These are phyloP conservation scores for Pyrgus malvae DNA, from an alignment of 2,888 invertebrate species.

Conservation along the genomic window DNA sequence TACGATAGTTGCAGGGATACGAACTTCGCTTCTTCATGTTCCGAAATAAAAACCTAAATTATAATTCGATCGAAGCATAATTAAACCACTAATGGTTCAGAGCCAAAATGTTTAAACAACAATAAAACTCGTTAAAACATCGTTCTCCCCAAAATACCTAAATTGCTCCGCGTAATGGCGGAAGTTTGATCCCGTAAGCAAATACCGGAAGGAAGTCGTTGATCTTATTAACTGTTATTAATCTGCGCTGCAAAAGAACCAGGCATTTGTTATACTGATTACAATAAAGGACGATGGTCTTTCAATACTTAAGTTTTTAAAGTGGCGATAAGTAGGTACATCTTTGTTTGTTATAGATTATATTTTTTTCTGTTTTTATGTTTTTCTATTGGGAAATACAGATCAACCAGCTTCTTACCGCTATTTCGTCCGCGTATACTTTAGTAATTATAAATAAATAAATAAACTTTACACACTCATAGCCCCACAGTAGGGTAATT, in stretches of 20 bases:
- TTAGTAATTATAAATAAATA: too few relatives aligned
- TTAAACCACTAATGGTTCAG: background rate
- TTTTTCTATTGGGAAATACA: too few relatives aligned
- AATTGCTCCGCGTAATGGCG: slow-evolving; percentile 11
- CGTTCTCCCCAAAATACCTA: slow-evolving; percentile 4
- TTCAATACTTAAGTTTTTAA: background rate
- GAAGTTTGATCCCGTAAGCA: slow-evolving; percentile 12
- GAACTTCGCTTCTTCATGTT: too few relatives aligned
- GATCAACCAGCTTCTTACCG: too few relatives aligned
- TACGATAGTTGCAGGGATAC: too few relatives aligned
- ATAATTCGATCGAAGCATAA: background rate
- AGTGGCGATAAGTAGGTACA: too few relatives aligned
- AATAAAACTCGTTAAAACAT: slow-evolving; percentile 4
- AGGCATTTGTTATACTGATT: slow-evolving; percentile 7
- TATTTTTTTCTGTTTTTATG: too few relatives aligned
- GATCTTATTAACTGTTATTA: slow-evolving; percentile 19
- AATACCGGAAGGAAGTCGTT: slow-evolving; percentile 12
- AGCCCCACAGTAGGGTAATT: too few relatives aligned
- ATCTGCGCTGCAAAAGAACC: slow-evolving; percentile 11
- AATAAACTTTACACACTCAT: too few relatives aligned
- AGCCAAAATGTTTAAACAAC: slow-evolving; percentile 1
- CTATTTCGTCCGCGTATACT: too few relatives aligned
- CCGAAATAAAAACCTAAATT: background rate
- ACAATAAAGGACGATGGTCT: slow-evolving; percentile 10
- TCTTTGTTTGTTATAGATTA: too few relatives aligned